These are phyloP conservation scores for Pitangus sulphuratus DNA, from an alignment of 2,797 vertebrate species.

Conservation along the genomic window DNA sequence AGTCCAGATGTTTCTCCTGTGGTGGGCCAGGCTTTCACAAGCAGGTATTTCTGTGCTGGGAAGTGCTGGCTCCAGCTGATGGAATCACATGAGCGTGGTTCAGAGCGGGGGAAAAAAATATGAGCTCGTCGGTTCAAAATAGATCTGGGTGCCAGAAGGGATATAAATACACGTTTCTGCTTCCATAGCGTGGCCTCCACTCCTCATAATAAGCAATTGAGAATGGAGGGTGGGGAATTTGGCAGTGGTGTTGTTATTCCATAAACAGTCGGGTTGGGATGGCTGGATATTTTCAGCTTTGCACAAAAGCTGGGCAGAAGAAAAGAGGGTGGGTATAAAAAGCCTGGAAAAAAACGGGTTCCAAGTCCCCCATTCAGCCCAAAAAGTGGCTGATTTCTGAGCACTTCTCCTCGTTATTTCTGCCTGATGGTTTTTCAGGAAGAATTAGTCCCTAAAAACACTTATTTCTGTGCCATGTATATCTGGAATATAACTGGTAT, in stretches of 20 bases:
- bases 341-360: background rate
- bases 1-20: background rate
- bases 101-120: background rate
- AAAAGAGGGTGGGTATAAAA: background rate
- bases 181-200: background rate
- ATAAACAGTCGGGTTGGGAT: background rate
- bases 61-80: background rate
- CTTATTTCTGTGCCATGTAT: fast-evolving
- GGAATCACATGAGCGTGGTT: background rate
- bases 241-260: background rate
- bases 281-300: background rate
- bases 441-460: background rate
- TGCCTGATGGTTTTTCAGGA: background rate
- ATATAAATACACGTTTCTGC: background rate
- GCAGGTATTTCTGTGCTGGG: background rate
- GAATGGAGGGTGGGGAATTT: slow-evolving; percentile 27
- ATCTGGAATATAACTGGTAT: fast-evolving
- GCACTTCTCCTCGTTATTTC: background rate
- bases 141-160: background rate
- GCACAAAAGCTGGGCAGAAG: background rate
- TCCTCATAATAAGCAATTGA: background rate
- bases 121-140: background rate
- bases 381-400: background rate
- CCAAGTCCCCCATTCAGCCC: background rate
- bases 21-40: background rate